These are phyloP conservation scores for Cladopsammia gracilis DNA, from an alignment of 64 coral and sea anemone species.

Conservation along the genomic window DNA sequence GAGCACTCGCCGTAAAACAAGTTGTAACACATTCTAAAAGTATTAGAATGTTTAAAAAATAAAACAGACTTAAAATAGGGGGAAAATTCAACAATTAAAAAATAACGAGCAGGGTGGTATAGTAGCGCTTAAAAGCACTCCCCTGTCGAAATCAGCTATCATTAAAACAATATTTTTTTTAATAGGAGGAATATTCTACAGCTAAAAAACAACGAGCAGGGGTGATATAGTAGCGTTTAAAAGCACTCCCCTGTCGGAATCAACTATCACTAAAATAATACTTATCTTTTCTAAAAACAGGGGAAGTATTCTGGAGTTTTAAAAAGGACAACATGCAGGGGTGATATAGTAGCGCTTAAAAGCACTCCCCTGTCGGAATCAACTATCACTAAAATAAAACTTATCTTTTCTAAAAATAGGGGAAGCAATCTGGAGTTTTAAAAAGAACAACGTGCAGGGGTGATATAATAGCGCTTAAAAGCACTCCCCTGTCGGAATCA, in stretches of 20 bases:
- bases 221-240: not conserved
- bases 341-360: slow-evolving; percentile 36
- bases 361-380: slow-evolving; percentile 27
- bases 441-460: not conserved
- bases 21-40: not conserved
- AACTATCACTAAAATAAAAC: not conserved
- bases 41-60: not conserved
- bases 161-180: not conserved
- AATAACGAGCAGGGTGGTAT: not conserved
- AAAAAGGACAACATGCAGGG: not conserved
- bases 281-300: too few relatives aligned
- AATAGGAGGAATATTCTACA: not conserved
- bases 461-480: not conserved
- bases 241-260: not conserved
- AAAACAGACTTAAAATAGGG: not conserved
- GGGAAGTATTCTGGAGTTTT: not conserved
- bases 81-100: not conserved
- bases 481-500: not conserved
- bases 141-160: not conserved
- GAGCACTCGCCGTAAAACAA: slow-evolving; percentile 45
- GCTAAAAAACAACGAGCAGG: not conserved
- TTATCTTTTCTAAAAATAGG: not conserved
- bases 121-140: slow-evolving; percentile 11
- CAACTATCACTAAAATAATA: too few relatives aligned
- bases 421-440: not conserved